Evolutionary conservation across 1,140 invertebrate species (phyloP), one percentile per base, ranked within the genome.

Genomic region (Drosophila nigromelanica): DNA sequence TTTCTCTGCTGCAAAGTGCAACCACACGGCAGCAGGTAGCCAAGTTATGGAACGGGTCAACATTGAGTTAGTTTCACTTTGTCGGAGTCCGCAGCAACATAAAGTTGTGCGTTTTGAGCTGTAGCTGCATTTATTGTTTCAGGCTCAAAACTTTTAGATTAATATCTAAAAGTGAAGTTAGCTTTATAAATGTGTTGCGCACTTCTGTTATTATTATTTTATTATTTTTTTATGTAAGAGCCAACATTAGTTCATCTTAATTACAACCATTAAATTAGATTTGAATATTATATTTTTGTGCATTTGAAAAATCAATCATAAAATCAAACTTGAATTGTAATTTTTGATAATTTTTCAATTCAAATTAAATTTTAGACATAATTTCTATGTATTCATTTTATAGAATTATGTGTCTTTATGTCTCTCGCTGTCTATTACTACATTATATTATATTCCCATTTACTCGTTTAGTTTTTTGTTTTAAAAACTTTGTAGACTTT

Each of bases 121-220:
- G 47, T 67, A 48, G 68, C 63, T 81, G 73, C 78, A 77, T 70
- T 77, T 81, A 77, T 77, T 81, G 73, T 81, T 80, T 77, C 59
- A 39, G 59, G 54, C 43, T 15, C 24, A 15, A 12, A 77, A 77
- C 58, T 72, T 73, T 64, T 37, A 37, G 42, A 43, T 51, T 24
- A 24, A 24, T 24, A 24, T 24, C 35, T 37, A 24, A 58, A 48
- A 43, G 8, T 5, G 5, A 40, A n/a, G 30, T 18, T 4, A 30
- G 55, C 40, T 33, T 21, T 47, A 43, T 45, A 35, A 59, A 59
- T 2, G 47, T 59, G 40, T 47, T 47, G 40, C 15, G 15, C 24
- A 47, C 43, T 14, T 58, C 43, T 18, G 5, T 30, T 30, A 14
- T 39, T 54, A 10, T 27, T 54, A 24, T 54, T 39, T 54, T 54